Evolutionary conservation across 1,140 invertebrate species (phyloP).

Genomic region (Notospermus geniculatus): DNA sequence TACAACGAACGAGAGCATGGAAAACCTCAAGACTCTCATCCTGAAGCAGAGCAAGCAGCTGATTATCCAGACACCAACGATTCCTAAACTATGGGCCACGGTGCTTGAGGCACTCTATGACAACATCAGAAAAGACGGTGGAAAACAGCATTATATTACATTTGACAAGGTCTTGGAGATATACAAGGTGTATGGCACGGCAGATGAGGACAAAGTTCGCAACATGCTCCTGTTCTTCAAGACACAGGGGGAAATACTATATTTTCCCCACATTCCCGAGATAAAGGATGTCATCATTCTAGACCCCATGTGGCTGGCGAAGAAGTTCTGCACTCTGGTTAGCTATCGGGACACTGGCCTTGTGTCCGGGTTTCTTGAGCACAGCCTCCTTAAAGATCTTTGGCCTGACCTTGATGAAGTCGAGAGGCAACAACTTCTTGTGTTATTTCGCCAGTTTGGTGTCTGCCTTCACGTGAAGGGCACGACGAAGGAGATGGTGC

Average conservation of each 20-base stretch:
- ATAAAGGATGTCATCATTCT: slow-evolving; percentile 19
- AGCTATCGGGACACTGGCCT: slow-evolving; percentile 17
- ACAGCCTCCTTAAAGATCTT: slow-evolving; percentile 3
- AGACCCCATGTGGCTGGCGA: slow-evolving; percentile 22
- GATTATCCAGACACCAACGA: not conserved
- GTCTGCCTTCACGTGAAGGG: slow-evolving; percentile 16
- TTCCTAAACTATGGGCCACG: slow-evolving; percentile 1
- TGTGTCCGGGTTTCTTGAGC: slow-evolving; percentile 11
- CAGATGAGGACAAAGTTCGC: slow-evolving; percentile 8
- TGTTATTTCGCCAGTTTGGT: slow-evolving; percentile 17
- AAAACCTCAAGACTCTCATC: slow-evolving; percentile 1
- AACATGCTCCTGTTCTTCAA: slow-evolving; percentile 25
- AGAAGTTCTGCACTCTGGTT: slow-evolving; percentile 16
- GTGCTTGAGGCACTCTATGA: not conserved
- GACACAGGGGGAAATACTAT: slow-evolving; percentile 18
- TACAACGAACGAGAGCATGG: slow-evolving; percentile 7
- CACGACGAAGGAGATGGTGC: slow-evolving; percentile 13
- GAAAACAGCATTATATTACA: slow-evolving; percentile 2
- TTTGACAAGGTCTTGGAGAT: slow-evolving; percentile 1
- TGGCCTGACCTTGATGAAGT: slow-evolving; percentile 13
- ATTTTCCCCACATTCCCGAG: slow-evolving; percentile 15
- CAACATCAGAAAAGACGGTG: not conserved
- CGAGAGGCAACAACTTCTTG: slow-evolving; percentile 14
- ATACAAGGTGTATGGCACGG: not conserved
- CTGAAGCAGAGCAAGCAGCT: not conserved